Base-by-base conservation (phyloP, 1,140 invertebrate genomes). In the Sesamia nonagrioides region DNA sequence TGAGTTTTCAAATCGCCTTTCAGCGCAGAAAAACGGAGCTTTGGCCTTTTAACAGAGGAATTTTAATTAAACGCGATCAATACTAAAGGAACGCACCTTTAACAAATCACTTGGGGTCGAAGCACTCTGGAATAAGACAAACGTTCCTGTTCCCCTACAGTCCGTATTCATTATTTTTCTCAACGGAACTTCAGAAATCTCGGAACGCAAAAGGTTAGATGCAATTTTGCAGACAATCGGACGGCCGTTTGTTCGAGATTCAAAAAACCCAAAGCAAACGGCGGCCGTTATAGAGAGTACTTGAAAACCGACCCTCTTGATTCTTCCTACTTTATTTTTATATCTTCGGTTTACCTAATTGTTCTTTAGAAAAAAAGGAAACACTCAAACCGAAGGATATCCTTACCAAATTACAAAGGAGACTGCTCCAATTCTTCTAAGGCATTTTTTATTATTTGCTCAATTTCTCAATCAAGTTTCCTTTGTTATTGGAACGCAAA, bases 401-500 rank as follows among this genome's bases (percentile, higher is more conserved):
- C 42, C 15, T 69, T 42, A 33, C 11, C 6, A 33, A 69, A 69
- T 69, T n/a, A 48, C 42, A 35, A 27, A 40, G 17, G 6, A 48
- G n/a, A 45, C 18, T 45, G 48, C 33, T 9, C 45, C 27, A 54
- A 69, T 69, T 71, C 35, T 54, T 13, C 27, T 17, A 6, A 17
- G 6, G 3, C 42, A n/a, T n/a, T n/a, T 33, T 18, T 50, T 50
- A 69, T 48, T 52, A 71, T 74, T 74, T 74, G 71, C 71, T 27
- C 45, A 74, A 74, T 74, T 45, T 74, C 71, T 58, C 37, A 74
- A 74, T 74, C 71, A 60, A 27, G n/a, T 45, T 42, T 40, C 54
- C 52, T 18, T 0, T 33, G 35, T 58, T 58, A 74, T 74, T 74
- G 27, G 15, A 56, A 60, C 71, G 17, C 52, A 42, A 40, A 56